Evolutionary conservation across 2,888 invertebrate genomes (phyloP).

Genomic region (Orthosia gothica): DNA sequence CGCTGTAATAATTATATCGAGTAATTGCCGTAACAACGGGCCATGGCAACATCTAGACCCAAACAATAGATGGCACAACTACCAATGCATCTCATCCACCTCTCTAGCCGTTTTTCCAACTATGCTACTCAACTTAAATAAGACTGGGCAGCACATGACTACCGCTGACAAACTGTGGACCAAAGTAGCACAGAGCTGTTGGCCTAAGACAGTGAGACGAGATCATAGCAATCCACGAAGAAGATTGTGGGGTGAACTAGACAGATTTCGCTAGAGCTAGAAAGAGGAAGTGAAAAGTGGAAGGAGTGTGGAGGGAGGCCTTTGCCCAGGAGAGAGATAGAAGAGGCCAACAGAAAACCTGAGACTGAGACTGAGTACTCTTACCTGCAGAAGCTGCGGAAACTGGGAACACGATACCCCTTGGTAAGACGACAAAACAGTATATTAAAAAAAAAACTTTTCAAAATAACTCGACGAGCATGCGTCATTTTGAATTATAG

Average conservation of each 20-base stretch:
- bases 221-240: no score
- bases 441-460: slow-evolving; percentile 2
- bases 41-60: slow-evolving; percentile 64
- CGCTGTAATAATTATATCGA: slow-evolving; percentile 64
- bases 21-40: slow-evolving; percentile 64
- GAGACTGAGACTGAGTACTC: not conserved
- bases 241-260: no score
- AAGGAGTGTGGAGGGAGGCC: no score
- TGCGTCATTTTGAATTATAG: slow-evolving; percentile 22
- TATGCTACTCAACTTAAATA: not conserved
- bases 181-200: no score
- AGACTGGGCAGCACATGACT: no score
- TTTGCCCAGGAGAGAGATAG: no score
- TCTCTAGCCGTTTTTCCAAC: not conserved
- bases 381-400: not conserved
- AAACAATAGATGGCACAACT: slow-evolving; percentile 57
- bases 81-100: not conserved
- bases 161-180: no score
- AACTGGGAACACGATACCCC: not conserved
- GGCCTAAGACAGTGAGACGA: no score
- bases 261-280: no score
- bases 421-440: slow-evolving; percentile 7
- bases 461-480: slow-evolving; percentile 2
- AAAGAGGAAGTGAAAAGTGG: no score
- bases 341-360: no score